phyloP scores from a whole-genome alignment of 2,797 vertebrate genomes.

The Coregonus ussuriensis region DNA sequence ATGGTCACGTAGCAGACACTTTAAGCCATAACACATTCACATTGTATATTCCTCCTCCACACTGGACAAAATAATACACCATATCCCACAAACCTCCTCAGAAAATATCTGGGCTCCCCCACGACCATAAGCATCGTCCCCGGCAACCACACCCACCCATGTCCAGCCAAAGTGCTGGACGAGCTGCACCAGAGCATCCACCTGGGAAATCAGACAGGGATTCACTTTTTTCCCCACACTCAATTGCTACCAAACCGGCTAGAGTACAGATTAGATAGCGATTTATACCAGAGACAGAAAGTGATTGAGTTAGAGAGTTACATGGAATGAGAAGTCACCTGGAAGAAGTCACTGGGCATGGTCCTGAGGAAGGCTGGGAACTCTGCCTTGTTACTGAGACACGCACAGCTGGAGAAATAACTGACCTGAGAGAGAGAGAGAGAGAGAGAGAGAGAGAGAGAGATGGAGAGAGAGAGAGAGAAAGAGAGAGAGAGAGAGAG shows the following conservation, averaged over 20 bases:
- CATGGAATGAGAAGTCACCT: conserved; percentile 52
- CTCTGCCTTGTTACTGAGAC: conserved; percentile 78
- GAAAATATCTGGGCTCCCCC: conserved; percentile 77
- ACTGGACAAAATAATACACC: not conserved
- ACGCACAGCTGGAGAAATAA: conserved; percentile 82
- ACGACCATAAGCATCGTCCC: conserved; percentile 77
- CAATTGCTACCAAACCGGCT: not conserved
- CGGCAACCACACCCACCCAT: conserved; percentile 80
- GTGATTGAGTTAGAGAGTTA: no score
- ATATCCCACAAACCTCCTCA: conserved; percentile 54
- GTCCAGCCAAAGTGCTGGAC: conserved; percentile 79
- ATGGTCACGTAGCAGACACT: not conserved
- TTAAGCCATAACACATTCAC: no score
- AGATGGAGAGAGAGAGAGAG: not conserved
- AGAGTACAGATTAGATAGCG: not conserved
- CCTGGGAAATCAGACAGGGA: conserved; percentile 40
- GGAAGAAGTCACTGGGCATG: conserved; percentile 82
- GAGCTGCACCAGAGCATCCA: conserved; percentile 77
- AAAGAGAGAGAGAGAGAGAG: not conserved
- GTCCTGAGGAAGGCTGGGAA: conserved; percentile 81
- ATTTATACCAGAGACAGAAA: not conserved
- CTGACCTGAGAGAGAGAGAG: conserved; percentile 65
- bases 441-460: not conserved
- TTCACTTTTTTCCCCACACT: no score
- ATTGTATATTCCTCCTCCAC: not conserved